Percentiles rank a stretch among this genome's conserved stretches.
Conservation (phyloP, 1,140 invertebrate genomes). For the Atta colombica region DNA sequence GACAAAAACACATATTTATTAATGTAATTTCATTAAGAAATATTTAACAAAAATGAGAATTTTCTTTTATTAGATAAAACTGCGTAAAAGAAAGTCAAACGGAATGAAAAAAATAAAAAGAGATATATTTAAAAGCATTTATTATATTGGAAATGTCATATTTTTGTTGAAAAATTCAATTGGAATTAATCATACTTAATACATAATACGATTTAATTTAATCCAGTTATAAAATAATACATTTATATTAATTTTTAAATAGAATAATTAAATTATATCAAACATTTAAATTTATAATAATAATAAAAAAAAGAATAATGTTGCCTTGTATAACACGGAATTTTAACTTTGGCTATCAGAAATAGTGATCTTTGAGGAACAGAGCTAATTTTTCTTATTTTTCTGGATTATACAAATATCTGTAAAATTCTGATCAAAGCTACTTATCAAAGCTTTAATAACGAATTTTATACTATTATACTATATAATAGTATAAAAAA, state of each 20-base stretch:
- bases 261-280: background rate
- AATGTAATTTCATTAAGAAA: constrained; percentile 20
- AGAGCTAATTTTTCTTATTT: too few species aligned
- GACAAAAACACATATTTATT: constrained; percentile 35
- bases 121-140: background rate
- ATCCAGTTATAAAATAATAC: background rate
- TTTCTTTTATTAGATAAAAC: constrained; percentile 40
- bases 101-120: background rate
- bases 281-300: background rate
- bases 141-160: background rate
- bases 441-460: too few species aligned
- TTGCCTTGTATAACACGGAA: too few species aligned
- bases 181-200: background rate
- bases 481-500: too few species aligned
- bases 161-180: background rate
- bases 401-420: too few species aligned
- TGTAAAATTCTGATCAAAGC: too few species aligned
- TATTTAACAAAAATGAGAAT: background rate
- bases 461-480: too few species aligned
- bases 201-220: background rate
- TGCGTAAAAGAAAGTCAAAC: background rate
- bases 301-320: too few species aligned
- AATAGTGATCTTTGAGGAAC: too few species aligned
- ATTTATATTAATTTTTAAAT: background rate
- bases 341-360: too few species aligned